Conservation (phyloP, 2,888 invertebrate genomes). For the Cecidostiba fungosa region DNA sequence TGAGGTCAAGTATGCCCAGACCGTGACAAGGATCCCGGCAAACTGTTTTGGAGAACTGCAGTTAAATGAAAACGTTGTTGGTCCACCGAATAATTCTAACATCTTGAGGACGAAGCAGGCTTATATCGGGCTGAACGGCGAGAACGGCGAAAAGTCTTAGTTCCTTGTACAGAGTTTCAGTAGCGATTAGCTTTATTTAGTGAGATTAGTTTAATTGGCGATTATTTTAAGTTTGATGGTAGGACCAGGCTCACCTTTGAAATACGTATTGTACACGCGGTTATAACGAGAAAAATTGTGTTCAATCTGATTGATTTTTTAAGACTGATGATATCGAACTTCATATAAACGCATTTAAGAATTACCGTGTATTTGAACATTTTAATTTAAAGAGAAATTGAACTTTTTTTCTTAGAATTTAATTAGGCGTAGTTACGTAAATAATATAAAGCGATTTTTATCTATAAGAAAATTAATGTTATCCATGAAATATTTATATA, state of each 20-base stretch:
- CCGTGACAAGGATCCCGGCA: neutral
- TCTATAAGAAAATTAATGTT: slow-evolving; percentile 2
- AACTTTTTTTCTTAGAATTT: neutral
- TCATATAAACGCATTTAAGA: neutral
- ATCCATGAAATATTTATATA: neutral
- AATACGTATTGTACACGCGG: neutral
- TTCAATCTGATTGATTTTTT: slow-evolving; percentile 38
- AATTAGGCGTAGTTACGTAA: neutral
- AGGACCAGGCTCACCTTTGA: neutral
- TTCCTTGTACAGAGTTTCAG: slow-evolving; percentile 35
- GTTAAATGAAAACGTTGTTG: neutral
- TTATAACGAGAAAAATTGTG: neutral
- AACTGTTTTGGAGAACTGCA: slow-evolving; percentile 11
- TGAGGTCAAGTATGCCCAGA: slow-evolving; percentile 37
- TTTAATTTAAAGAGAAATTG: neutral
- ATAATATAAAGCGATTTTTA: neutral
- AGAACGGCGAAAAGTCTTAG: slow-evolving; percentile 27
- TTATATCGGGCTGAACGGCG: slow-evolving; percentile 18
- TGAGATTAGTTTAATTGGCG: slow-evolving; percentile 44
- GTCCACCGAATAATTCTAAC: neutral
- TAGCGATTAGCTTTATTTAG: slow-evolving; percentile 24
- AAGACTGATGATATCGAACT: slow-evolving; percentile 37
- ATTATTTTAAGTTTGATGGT: slow-evolving; percentile 26
- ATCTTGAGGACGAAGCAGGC: neutral
- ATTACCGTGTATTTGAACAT: neutral